phyloP scores from a whole-genome alignment of 2,888 invertebrate species.

The Temnothorax ravouxi region DNA sequence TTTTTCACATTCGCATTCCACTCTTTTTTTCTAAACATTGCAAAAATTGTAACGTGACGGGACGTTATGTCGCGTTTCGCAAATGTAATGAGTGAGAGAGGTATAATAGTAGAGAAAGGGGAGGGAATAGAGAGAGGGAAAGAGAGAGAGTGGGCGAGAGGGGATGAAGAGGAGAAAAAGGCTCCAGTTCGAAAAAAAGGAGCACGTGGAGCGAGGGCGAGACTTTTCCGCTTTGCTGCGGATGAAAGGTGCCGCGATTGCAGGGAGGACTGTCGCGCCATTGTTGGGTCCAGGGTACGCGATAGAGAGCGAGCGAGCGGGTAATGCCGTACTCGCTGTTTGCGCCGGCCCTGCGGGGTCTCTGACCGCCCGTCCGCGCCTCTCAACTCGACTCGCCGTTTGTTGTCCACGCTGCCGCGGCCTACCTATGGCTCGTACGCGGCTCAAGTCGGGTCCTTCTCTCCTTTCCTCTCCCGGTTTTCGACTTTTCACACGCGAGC shows the following conservation, averaged over 20 bases:
- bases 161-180: background rate
- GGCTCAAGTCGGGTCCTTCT: slow-evolving; percentile 74
- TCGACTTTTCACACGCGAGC: slow-evolving; percentile 36
- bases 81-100: background rate
- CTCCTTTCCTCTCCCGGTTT: slow-evolving; percentile 29
- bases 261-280: slow-evolving; percentile 73
- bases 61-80: background rate
- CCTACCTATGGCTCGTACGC: slow-evolving; percentile 78
- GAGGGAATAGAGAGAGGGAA: background rate
- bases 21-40: background rate
- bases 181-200: slow-evolving; percentile 19
- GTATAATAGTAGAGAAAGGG: background rate
- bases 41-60: background rate
- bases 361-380: slow-evolving; percentile 86
- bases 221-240: slow-evolving; percentile 66
- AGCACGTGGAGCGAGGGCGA: slow-evolving; percentile 7
- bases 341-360: slow-evolving; percentile 86
- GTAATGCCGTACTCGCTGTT: slow-evolving; percentile 84
- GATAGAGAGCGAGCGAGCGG: slow-evolving; percentile 81
- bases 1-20: background rate
- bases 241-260: slow-evolving; percentile 71
- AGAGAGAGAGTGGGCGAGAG: background rate
- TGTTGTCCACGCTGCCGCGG: slow-evolving; percentile 81
- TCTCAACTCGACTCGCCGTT: slow-evolving; percentile 84
- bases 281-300: slow-evolving; percentile 76